A percentile compares a stretch with the other conserved stretches of the same genome.
Evolutionary conservation across 2,888 invertebrate species (phyloP).

Genomic region (Galeruca laticollis): DNA sequence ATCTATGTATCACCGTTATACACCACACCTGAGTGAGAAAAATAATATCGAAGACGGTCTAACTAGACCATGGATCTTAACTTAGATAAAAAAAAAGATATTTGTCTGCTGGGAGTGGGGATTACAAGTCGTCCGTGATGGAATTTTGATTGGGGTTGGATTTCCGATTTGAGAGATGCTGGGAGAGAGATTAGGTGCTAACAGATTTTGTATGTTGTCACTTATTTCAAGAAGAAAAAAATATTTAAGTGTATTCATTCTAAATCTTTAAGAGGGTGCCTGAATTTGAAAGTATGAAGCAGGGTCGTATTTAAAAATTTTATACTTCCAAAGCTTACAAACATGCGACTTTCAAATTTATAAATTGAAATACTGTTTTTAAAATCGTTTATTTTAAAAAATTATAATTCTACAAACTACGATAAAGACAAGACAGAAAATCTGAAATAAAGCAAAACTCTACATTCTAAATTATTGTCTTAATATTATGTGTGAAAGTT

Average conservation of each 20-base stretch:
- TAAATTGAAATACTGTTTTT: too few species aligned
- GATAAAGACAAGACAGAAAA: too few species aligned
- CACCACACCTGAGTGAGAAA: constrained; percentile 32
- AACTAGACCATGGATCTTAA: constrained; percentile 31
- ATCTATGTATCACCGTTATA: constrained; percentile 29
- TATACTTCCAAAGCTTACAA: neutral
- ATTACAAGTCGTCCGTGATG: constrained; percentile 29
- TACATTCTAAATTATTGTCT: too few species aligned
- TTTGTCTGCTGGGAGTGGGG: constrained; percentile 22
- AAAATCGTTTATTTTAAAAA: too few species aligned
- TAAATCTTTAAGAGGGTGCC: neutral
- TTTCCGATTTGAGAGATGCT: constrained; percentile 24
- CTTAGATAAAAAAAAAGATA: constrained; percentile 31
- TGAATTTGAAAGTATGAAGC: neutral
- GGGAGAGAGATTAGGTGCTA: constrained; percentile 24
- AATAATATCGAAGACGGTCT: constrained; percentile 24
- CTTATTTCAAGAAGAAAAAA: neutral
- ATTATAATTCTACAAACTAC: too few species aligned
- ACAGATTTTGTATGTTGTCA: constrained; percentile 27
- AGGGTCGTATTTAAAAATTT: neutral
- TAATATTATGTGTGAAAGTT: too few species aligned
- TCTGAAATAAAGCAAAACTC: too few species aligned
- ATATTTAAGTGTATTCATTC: neutral
- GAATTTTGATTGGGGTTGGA: constrained; percentile 35
- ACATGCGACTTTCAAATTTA: too few species aligned